phyloP scores from a whole-genome alignment of 2,113 vertebrate species.

The Corythornis madagascariensis region DNA sequence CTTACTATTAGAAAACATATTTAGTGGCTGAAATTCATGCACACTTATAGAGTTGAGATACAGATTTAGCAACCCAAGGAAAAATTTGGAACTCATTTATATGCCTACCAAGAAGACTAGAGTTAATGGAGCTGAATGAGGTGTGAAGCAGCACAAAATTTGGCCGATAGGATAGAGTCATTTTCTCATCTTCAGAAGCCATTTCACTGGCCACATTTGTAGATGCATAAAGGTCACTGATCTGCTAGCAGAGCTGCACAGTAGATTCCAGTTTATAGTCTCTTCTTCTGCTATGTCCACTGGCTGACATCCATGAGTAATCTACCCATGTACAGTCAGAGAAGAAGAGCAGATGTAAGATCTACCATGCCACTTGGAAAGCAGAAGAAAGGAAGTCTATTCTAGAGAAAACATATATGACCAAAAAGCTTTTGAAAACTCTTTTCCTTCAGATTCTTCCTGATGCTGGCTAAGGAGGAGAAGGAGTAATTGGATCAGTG shows the following conservation, averaged over 20 bases:
- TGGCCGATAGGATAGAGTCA: not conserved
- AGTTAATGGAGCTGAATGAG: slow-evolving; percentile 31
- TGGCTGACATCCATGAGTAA: slow-evolving; percentile 30
- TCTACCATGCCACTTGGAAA: slow-evolving; percentile 38
- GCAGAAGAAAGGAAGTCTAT: slow-evolving; percentile 40
- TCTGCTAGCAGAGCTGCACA: slow-evolving; percentile 32
- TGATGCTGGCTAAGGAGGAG: slow-evolving; percentile 33
- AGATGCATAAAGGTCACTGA: not conserved
- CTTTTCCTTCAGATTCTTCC: slow-evolving; percentile 33
- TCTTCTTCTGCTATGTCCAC: slow-evolving; percentile 9
- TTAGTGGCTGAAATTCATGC: slow-evolving; percentile 5
- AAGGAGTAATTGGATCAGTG: slow-evolving; percentile 30
- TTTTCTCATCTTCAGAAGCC: slow-evolving; percentile 19
- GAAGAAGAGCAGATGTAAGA: slow-evolving; percentile 3
- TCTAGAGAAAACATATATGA: not conserved
- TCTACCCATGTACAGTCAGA: not conserved
- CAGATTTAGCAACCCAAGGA: not conserved
- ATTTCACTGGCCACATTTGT: slow-evolving; percentile 16
- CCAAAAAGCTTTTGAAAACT: slow-evolving; percentile 25
- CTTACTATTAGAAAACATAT: not conserved
- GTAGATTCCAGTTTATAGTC: slow-evolving; percentile 26
- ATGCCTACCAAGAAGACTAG: not conserved
- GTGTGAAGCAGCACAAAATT: slow-evolving; percentile 25
- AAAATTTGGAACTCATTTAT: slow-evolving; percentile 29
- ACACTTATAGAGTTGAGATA: not conserved